Conservation (phyloP, 2,797 vertebrate species). For the Clarias pachynema region DNA sequence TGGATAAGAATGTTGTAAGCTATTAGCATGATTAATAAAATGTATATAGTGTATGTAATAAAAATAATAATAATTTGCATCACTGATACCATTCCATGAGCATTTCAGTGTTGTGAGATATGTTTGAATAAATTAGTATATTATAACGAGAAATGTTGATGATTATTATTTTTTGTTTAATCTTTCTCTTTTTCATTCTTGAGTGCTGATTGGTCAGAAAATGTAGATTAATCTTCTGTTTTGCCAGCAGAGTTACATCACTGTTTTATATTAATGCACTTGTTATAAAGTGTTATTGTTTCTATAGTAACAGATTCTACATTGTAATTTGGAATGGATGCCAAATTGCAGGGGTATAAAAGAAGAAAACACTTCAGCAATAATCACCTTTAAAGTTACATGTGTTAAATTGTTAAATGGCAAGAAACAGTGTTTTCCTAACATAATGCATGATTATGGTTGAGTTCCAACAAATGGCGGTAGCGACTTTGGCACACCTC, state of each 20-base stretch:
- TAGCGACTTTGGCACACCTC: not conserved
- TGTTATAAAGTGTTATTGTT: not conserved
- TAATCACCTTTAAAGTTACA: not conserved
- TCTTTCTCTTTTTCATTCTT: not conserved
- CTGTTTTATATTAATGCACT: not conserved
- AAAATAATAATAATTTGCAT: not conserved
- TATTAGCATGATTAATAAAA: not conserved
- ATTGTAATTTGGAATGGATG: not conserved
- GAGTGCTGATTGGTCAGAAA: not conserved
- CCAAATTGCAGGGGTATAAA: not conserved
- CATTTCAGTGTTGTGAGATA: not conserved
- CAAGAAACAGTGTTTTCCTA: not conserved
- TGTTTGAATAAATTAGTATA: not conserved
- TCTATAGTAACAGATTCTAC: not conserved
- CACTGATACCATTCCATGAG: not conserved
- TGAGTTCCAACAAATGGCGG: not conserved
- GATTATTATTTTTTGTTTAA: not conserved
- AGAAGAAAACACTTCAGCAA: not conserved
- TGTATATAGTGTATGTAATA: not conserved
- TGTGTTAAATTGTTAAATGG: not conserved
- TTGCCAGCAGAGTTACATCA: not conserved
- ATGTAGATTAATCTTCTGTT: not conserved
- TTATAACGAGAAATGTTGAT: not conserved
- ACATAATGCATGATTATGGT: not conserved
- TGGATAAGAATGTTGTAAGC: not conserved